Base-by-base conservation (phyloP, 1,140 invertebrate species). In the Brachionus sp. region DNA sequence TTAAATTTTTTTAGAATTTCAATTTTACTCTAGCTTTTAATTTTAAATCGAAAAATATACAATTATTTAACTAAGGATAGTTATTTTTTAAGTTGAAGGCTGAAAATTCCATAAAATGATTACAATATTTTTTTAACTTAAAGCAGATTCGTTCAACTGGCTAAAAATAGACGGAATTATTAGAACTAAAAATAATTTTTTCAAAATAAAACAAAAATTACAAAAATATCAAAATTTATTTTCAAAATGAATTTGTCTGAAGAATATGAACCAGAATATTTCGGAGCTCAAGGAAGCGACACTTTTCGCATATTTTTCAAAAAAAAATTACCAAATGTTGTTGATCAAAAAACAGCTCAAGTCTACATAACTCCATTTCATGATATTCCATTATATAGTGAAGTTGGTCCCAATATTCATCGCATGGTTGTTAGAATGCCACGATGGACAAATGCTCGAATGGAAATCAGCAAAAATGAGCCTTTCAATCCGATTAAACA, bases 381-480 rank as follows among this genome's bases (percentile, higher is more conserved):
- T 91, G 97, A 99, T 90, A 98, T 99, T 91, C 97, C 97, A 13
- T 89, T 99, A 53, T 80, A 62, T 9, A 80, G 77, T 44, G 92
- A 93, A 57, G 92, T 97, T 90, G 91, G 91, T 70, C 85, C 86
- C 1, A 87, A 85, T 25, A 83, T 86, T 19, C 86, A 87, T 85
- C 96, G 99, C 89, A 99, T 99, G 97, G 92, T 99, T 84, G 97
- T 99, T 9, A 97, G 99, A 90, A 93, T 99, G 85, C 97, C 98
- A 84, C 91, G 98, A 88, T 99, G 97, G 97, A 95, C 94, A 75
- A 98, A 98, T 91, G 96, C 96, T 78, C 99, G 99, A 91, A 98
- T 99, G 96, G 97, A 99, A 92, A 80, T 80, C 35, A 39, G 16
- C 85, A 92, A 96, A 82, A 93, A 93, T 85, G 95, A 98, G 86